phyloP scores from a whole-genome alignment of 2,113 vertebrate genomes.

The Speoplatyrhinus poulsoni region DNA sequence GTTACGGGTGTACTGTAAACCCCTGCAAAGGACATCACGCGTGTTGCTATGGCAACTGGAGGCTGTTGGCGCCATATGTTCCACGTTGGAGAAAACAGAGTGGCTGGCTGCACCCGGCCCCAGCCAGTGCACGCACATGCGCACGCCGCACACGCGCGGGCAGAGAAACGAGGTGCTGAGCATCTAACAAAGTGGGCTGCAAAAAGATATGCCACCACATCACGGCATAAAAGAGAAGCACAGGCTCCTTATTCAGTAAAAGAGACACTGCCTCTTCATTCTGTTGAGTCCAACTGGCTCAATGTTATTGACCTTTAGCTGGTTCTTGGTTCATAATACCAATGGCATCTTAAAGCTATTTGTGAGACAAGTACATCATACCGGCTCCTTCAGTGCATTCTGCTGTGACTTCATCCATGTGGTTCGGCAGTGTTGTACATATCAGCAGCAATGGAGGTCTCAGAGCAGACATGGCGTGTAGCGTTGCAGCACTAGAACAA shows the following conservation, averaged over 20 bases:
- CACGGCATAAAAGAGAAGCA: constrained; percentile 5
- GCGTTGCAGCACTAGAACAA: constrained; percentile 48
- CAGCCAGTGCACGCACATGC: constrained; percentile 7
- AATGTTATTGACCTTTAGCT: constrained; percentile 7
- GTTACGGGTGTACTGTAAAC: constrained; percentile 6
- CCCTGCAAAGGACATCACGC: constrained; percentile 50
- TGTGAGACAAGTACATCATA: background rate
- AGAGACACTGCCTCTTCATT: constrained; percentile 23
- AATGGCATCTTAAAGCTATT: background rate
- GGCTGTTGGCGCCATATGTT: constrained; percentile 66
- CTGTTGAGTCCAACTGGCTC: background rate
- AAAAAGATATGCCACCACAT: constrained; percentile 4
- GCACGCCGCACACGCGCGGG: constrained; percentile 9
- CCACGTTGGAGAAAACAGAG: constrained; percentile 24
- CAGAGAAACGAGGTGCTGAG: constrained; percentile 3
- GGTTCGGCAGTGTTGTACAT: background rate
- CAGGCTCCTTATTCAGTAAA: constrained; percentile 21
- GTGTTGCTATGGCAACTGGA: constrained; percentile 73
- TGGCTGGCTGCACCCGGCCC: constrained; percentile 27
- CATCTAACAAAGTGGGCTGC: background rate
- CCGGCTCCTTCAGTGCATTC: background rate
- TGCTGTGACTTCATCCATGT: background rate
- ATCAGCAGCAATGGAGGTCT: constrained; percentile 17
- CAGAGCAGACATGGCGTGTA: constrained; percentile 4
- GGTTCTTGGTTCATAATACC: background rate